Percentiles rank a stretch among this genome's conserved stretches.
phyloP scores from a whole-genome alignment of 2,888 invertebrate genomes.

The Eupithecia pulchellata region DNA sequence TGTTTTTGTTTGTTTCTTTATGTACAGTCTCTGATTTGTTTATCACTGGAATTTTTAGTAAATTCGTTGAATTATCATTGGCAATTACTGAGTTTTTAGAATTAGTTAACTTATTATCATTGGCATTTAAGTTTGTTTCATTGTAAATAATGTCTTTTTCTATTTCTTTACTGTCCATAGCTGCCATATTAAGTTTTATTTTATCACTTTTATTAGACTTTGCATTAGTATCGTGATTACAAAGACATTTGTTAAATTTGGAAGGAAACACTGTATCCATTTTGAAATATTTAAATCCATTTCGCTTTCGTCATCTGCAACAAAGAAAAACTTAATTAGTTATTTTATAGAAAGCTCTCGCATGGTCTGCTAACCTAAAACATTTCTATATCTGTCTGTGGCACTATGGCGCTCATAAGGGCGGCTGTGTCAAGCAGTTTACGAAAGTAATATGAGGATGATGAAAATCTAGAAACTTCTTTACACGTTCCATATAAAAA shows the following conservation, averaged over 20 bases:
- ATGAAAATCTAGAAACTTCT: too few relatives aligned
- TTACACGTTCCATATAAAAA: too few relatives aligned
- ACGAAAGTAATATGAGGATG: too few relatives aligned
- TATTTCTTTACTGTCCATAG: too few relatives aligned
- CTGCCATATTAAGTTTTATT: background rate
- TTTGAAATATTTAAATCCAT: background rate
- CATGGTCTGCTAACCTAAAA: too few relatives aligned
- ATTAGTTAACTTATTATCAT: background rate
- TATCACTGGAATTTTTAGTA: background rate
- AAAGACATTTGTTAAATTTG: background rate
- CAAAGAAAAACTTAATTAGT: slow-evolving; percentile 17
- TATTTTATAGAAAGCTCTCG: too few relatives aligned
- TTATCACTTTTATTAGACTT: background rate
- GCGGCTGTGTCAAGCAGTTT: too few relatives aligned
- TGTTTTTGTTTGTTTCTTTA: slow-evolving; percentile 27
- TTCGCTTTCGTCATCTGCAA: slow-evolving; percentile 26
- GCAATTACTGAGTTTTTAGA: background rate
- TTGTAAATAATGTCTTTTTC: too few relatives aligned
- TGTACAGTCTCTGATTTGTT: background rate
- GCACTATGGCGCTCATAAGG: too few relatives aligned
- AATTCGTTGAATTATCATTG: background rate
- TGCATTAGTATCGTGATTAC: background rate
- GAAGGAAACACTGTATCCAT: slow-evolving; percentile 11
- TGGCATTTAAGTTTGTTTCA: too few relatives aligned
- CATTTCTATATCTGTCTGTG: too few relatives aligned